Evolutionary conservation across 1,140 invertebrate genomes (phyloP).

Genomic region (Drosophila malerkotliana): DNA sequence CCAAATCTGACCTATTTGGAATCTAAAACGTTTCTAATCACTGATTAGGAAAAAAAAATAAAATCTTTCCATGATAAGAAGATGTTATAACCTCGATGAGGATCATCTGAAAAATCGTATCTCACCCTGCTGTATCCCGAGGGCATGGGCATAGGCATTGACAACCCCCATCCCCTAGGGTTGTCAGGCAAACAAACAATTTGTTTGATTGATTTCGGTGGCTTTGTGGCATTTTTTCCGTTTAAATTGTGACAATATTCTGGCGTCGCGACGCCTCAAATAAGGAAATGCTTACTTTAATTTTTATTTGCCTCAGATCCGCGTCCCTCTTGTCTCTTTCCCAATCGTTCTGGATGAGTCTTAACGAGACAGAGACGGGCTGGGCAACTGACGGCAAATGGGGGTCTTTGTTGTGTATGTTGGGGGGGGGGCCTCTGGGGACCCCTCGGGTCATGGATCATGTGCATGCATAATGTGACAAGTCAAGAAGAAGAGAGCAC

Average conservation of each 20-base stretch:
- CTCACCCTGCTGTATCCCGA: no score
- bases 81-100: not conserved
- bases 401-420: conserved; percentile 36
- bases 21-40: no score
- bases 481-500: conserved; percentile 42
- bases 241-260: conserved; percentile 57
- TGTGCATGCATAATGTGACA: conserved; percentile 66
- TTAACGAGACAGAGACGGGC: conserved; percentile 45
- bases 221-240: conserved; percentile 23
- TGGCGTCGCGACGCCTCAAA: conserved; percentile 45
- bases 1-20: not conserved
- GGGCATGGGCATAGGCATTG: no score
- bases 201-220: conserved; percentile 67
- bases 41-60: no score
- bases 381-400: not conserved
- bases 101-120: no score
- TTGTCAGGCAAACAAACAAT: conserved; percentile 20
- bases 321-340: conserved; percentile 2
- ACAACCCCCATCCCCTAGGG: no score
- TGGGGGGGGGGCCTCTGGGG: conserved; percentile 19
- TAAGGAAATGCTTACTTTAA: conserved; percentile 79
- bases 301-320: conserved; percentile 50
- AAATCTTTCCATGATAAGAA: not conserved
- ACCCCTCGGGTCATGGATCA: conserved; percentile 46
- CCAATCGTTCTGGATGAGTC: conserved; percentile 17